These are phyloP conservation scores for Amphiura filiformis DNA, from an alignment of 35 echinoderm and acorn worm genomes.

Conservation along the genomic window DNA sequence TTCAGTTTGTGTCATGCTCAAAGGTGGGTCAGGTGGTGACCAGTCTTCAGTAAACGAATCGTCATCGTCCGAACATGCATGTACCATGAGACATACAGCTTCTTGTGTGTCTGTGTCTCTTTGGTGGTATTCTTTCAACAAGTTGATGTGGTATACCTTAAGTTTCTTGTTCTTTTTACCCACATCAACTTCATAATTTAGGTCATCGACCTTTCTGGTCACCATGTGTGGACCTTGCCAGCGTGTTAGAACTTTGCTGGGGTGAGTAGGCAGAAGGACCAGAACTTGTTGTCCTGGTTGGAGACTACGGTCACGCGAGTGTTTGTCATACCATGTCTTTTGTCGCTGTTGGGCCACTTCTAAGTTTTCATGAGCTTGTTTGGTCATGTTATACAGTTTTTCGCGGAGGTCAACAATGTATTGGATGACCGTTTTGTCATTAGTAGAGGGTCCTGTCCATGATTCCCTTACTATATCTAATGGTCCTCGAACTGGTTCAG, in stretches of 20 bases:
- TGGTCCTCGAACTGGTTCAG: constrained; percentile 27
- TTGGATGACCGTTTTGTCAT: constrained; percentile 39
- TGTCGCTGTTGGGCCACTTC: constrained; percentile 16
- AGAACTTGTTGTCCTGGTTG: constrained; percentile 36
- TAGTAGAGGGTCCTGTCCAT: constrained; percentile 8
- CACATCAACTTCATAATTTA: constrained; percentile 36
- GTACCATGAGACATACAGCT: not conserved
- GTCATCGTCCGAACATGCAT: not conserved
- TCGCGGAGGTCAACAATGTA: constrained; percentile 45
- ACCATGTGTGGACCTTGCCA: constrained; percentile 53
- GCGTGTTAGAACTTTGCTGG: constrained; percentile 35
- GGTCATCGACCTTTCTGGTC: not conserved
- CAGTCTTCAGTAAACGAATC: not conserved
- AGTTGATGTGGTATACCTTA: constrained; percentile 18
- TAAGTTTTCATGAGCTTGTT: constrained; percentile 29
- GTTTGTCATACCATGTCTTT: constrained; percentile 44
- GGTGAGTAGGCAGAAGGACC: constrained; percentile 31
- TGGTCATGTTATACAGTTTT: constrained; percentile 36
- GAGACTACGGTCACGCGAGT: not conserved
- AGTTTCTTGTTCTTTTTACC: not conserved
- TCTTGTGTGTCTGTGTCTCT: not conserved
- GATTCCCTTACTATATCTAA: constrained; percentile 36
- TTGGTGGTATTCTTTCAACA: constrained; percentile 33
- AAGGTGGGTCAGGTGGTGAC: not conserved
- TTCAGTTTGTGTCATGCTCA: not conserved